These are phyloP conservation scores for Argyrosomus regius DNA, from an alignment of 2,797 vertebrate species.

Conservation along the genomic window DNA sequence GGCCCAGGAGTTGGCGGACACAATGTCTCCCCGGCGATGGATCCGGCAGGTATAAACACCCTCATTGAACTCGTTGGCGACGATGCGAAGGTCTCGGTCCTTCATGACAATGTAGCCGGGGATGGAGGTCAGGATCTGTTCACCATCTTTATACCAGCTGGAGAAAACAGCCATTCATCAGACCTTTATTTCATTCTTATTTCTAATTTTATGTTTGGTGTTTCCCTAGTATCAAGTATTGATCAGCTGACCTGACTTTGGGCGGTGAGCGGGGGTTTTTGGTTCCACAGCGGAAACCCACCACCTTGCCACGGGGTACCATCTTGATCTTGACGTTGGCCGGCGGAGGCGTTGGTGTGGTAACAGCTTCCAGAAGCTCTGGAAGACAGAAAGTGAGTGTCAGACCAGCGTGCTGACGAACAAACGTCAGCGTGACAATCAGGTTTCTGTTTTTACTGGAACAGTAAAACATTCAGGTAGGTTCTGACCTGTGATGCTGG, in stretches of 20 bases:
- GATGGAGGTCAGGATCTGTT: slow-evolving; percentile 83
- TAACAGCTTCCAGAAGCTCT: slow-evolving; percentile 81
- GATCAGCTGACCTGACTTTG: slow-evolving; percentile 85
- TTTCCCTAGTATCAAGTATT: accelerated
- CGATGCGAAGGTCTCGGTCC: slow-evolving; percentile 83
- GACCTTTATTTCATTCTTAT: too few relatives aligned
- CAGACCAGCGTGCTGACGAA: background rate
- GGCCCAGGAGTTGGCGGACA: slow-evolving; percentile 87
- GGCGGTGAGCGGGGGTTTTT: slow-evolving; percentile 71
- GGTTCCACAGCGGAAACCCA: slow-evolving; percentile 88
- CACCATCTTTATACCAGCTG: slow-evolving; percentile 90
- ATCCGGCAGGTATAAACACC: slow-evolving; percentile 88
- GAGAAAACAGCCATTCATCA: background rate
- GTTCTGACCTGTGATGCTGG: background rate
- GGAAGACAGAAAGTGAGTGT: slow-evolving; percentile 33
- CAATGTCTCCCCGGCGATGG: slow-evolving; percentile 70
- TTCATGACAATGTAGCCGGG: slow-evolving; percentile 86
- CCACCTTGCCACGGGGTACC: slow-evolving; percentile 84
- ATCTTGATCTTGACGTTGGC: slow-evolving; percentile 84
- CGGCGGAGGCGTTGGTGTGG: slow-evolving; percentile 76
- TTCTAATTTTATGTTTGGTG: too few relatives aligned
- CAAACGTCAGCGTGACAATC: background rate
- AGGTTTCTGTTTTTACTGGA: slow-evolving; percentile 13
- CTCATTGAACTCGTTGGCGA: slow-evolving; percentile 87
- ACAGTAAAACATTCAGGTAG: background rate